These are phyloP conservation scores for Drosophila equinoxialis DNA, from an alignment of 1,140 invertebrate genomes.

Conservation along the genomic window DNA sequence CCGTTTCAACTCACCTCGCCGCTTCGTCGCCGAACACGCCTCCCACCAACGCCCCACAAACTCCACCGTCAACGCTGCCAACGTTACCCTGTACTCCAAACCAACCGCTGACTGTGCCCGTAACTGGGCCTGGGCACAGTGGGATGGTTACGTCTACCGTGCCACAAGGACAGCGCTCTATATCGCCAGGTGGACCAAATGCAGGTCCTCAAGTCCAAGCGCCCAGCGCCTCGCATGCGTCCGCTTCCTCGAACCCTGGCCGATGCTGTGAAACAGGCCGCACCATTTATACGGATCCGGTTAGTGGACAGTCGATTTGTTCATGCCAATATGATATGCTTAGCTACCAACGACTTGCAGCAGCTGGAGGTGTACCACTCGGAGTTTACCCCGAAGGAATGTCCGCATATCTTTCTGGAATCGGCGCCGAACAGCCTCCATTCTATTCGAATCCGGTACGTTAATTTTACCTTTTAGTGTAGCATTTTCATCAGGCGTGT, in stretches of 20 bases:
- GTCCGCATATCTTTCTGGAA: conserved; percentile 91
- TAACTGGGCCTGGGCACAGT: conserved; percentile 46
- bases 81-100: conserved; percentile 47
- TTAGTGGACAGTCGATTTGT: conserved; percentile 95
- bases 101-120: conserved; percentile 55
- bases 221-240: conserved; percentile 54
- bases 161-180: conserved; percentile 84
- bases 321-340: conserved; percentile 94
- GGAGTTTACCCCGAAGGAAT: conserved; percentile 89
- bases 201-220: conserved; percentile 76
- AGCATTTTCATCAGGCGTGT: conserved; percentile 3
- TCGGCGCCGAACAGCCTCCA: conserved; percentile 91
- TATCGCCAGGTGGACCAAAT: conserved; percentile 84
- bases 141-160: conserved; percentile 83
- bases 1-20: conserved; percentile 82
- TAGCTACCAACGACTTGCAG: conserved; percentile 91
- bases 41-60: conserved; percentile 71
- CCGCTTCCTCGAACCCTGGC: conserved; percentile 76
- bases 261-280: conserved; percentile 96
- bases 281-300: conserved; percentile 95
- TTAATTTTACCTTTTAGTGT: conserved; percentile 54
- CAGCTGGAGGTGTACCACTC: conserved; percentile 87
- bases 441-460: conserved; percentile 93
- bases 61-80: conserved; percentile 56
- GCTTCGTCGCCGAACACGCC: conserved; percentile 80